Percentiles rank a stretch among this genome's conserved stretches.
phyloP scores from a whole-genome alignment of 2,888 invertebrate genomes.

The Proisotoma minuta region DNA sequence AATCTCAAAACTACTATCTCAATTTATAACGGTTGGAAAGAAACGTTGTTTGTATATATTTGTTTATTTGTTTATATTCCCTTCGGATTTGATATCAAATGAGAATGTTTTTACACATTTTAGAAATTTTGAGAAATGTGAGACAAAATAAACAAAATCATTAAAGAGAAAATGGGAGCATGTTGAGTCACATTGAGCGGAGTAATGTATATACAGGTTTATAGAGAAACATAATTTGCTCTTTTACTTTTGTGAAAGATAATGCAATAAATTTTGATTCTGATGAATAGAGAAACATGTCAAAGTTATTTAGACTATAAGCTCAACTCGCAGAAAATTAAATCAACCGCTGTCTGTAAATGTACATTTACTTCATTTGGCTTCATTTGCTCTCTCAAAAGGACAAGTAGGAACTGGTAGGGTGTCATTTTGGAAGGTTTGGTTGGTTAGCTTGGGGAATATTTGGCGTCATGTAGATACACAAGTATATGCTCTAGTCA shows the following conservation, averaged over 20 bases:
- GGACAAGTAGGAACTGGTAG: neutral
- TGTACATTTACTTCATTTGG: neutral
- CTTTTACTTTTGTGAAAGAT: no score
- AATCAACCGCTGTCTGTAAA: neutral
- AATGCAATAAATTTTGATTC: conserved; percentile 6
- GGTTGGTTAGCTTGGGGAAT: no score
- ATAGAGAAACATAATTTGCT: no score
- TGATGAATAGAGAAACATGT: conserved; percentile 13
- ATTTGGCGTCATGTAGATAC: neutral
- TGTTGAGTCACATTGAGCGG: no score
- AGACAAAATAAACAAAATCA: no score
- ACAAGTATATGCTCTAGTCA: neutral
- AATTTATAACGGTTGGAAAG: neutral
- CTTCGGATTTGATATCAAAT: no score
- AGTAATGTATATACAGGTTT: no score
- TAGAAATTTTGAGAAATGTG: no score
- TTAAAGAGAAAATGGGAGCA: no score
- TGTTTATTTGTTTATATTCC: neutral
- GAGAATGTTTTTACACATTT: no score
- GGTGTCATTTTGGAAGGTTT: neutral
- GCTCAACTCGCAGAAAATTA: conserved; percentile 2
- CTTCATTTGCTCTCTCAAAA: neutral
- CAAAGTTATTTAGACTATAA: conserved; percentile 4
- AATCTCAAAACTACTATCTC: neutral
- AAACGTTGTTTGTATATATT: neutral